A percentile compares a stretch with the other conserved stretches of the same genome.
These are phyloP conservation scores for Stratiolaelaps scimitus DNA, from an alignment of 1,140 invertebrate species.

Conservation along the genomic window DNA sequence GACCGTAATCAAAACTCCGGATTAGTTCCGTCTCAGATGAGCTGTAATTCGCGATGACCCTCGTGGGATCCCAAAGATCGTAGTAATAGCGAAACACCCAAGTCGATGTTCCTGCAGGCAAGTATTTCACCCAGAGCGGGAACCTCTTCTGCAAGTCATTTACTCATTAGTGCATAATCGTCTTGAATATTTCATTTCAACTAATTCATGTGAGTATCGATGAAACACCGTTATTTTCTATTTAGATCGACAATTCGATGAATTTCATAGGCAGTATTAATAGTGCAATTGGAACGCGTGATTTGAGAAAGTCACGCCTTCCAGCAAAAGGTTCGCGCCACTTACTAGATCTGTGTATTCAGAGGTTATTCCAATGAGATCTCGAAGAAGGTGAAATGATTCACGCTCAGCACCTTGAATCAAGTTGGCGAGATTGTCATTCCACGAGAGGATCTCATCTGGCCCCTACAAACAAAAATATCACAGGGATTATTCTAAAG, in stretches of 20 bases:
- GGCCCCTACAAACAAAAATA: background rate
- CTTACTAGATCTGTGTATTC: conserved; percentile 14
- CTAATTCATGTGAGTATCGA: no score
- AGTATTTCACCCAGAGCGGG: background rate
- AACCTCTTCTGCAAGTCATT: background rate
- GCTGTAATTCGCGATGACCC: background rate
- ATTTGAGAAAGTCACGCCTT: no score
- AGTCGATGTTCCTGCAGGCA: background rate
- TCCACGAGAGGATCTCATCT: background rate
- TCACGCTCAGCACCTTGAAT: background rate
- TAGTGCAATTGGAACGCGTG: no score
- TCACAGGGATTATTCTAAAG: no score
- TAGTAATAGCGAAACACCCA: conserved; percentile 2
- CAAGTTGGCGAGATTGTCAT: background rate
- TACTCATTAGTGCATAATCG: background rate
- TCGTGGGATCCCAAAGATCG: background rate
- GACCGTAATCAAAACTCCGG: conserved; percentile 8
- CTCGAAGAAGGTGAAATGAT: background rate
- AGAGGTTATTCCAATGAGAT: background rate
- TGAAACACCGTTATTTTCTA: no score
- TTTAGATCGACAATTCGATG: no score
- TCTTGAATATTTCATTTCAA: no score
- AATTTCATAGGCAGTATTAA: no score
- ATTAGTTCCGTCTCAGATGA: background rate
- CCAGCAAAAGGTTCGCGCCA: no score